Conservation (phyloP, 2,888 invertebrate species). For the Hanleya hanleyi region DNA sequence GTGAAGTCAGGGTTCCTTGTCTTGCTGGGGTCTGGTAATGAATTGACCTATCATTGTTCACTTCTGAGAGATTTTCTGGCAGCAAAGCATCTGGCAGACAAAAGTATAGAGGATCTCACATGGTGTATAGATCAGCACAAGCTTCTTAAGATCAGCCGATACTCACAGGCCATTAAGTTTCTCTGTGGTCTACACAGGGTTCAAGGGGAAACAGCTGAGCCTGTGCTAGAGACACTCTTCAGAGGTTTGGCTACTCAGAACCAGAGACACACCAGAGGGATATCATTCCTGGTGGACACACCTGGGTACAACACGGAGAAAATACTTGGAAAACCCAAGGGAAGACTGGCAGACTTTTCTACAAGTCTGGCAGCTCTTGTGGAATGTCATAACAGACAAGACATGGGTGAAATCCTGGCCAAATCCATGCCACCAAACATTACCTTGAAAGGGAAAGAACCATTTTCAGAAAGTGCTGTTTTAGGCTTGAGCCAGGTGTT, state of each 20-base stretch:
- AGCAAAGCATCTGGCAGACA: conserved; percentile 53
- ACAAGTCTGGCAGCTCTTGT: conserved; percentile 55
- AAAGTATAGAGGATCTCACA: conserved; percentile 42
- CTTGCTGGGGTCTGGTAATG: conserved; percentile 14
- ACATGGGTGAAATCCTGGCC: conserved; percentile 44
- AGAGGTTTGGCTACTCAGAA: conserved; percentile 49
- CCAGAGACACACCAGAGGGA: conserved; percentile 18
- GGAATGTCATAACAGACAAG: conserved; percentile 48
- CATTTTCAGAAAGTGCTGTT: conserved; percentile 42
- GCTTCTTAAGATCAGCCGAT: not conserved
- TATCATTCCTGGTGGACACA: conserved; percentile 3
- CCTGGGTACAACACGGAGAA: not conserved
- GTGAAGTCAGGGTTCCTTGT: too few species aligned
- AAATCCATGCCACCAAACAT: conserved; percentile 46
- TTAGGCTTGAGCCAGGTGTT: conserved; percentile 46
- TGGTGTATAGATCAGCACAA: conserved; percentile 38
- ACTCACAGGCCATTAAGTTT: conserved; percentile 41
- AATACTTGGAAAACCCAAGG: not conserved
- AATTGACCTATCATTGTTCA: conserved; percentile 45
- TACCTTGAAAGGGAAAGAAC: conserved; percentile 42
- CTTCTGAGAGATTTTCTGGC: conserved; percentile 58
- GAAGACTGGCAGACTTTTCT: conserved; percentile 46
- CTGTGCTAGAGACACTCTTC: conserved; percentile 40
- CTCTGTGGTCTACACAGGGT: conserved; percentile 54
- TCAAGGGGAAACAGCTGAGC: conserved; percentile 42